These are phyloP conservation scores for Enteromius anoplus DNA, from an alignment of 2,797 vertebrate genomes.

Conservation along the genomic window DNA sequence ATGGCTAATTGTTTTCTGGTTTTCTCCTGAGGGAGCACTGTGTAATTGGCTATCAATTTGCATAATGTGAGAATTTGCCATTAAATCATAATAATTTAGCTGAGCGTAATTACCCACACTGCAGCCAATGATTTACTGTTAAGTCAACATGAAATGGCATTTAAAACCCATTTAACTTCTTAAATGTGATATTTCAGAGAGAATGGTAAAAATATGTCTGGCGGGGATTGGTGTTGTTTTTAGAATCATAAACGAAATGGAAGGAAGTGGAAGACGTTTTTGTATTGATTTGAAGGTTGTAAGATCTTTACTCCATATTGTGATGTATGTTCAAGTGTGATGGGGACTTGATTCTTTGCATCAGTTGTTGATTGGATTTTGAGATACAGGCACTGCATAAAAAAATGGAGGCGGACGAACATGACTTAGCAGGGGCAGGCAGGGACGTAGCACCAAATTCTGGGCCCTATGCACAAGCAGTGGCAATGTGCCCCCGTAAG, in stretches of 20 bases:
- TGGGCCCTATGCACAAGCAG: no score
- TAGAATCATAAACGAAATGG: background rate
- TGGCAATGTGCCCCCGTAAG: no score
- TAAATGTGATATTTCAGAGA: background rate
- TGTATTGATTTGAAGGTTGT: background rate
- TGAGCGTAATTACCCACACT: conserved; percentile 30
- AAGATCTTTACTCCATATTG: background rate
- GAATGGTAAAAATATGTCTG: background rate
- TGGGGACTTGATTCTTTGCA: background rate
- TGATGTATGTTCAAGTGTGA: background rate
- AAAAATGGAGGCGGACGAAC: background rate
- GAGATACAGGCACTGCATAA: background rate
- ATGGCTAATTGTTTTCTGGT: conserved; percentile 73
- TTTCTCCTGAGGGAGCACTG: conserved; percentile 52
- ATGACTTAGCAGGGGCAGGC: background rate
- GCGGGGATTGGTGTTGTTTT: background rate
- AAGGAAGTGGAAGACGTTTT: background rate
- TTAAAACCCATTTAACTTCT: conserved; percentile 6
- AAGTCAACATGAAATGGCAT: background rate
- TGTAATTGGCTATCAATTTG: conserved; percentile 20
- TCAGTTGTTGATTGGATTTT: background rate
- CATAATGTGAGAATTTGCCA: conserved; percentile 16
- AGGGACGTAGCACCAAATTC: no score
- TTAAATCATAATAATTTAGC: conserved; percentile 35
- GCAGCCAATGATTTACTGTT: background rate